phyloP scores from a whole-genome alignment of 2,888 invertebrate species.

The Pecten maximus region DNA sequence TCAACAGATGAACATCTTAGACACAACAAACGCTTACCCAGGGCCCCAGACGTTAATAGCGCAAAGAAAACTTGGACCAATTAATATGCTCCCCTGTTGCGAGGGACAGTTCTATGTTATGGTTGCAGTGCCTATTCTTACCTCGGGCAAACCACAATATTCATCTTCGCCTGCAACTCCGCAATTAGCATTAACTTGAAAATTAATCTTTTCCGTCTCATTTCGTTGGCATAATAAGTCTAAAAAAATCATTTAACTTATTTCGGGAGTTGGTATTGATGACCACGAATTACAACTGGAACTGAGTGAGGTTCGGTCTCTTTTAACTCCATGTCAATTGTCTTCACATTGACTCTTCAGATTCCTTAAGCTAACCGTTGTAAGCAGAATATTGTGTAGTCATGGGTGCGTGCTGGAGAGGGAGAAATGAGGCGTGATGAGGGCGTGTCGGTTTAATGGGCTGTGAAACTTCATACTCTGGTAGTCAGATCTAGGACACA shows the following conservation, averaged over 20 bases:
- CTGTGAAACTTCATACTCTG: neutral
- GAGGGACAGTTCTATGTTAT: neutral
- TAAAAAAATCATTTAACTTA: conserved; percentile 6
- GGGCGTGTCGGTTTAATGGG: neutral
- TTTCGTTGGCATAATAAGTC: neutral
- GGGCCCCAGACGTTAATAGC: neutral
- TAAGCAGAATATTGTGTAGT: neutral
- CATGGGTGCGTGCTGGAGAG: neutral
- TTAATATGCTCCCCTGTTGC: neutral
- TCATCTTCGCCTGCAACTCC: neutral
- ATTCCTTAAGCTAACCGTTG: conserved; percentile 24
- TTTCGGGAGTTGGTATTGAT: conserved; percentile 1
- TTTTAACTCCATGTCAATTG: conserved; percentile 10
- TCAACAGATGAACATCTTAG: conserved; percentile 23
- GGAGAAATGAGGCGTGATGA: neutral
- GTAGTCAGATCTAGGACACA: neutral
- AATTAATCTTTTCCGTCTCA: conserved; percentile 26
- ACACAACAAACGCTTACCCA: neutral
- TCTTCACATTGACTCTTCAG: neutral
- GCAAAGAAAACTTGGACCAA: conserved; percentile 20
- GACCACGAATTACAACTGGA: neutral
- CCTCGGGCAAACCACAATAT: neutral
- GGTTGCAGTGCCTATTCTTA: neutral
- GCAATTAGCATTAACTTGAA: conserved; percentile 23
- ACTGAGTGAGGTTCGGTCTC: neutral